Percentiles rank a stretch among this genome's conserved stretches.
Conservation (phyloP, 1,140 invertebrate genomes). For the Drosophila obscura region DNA sequence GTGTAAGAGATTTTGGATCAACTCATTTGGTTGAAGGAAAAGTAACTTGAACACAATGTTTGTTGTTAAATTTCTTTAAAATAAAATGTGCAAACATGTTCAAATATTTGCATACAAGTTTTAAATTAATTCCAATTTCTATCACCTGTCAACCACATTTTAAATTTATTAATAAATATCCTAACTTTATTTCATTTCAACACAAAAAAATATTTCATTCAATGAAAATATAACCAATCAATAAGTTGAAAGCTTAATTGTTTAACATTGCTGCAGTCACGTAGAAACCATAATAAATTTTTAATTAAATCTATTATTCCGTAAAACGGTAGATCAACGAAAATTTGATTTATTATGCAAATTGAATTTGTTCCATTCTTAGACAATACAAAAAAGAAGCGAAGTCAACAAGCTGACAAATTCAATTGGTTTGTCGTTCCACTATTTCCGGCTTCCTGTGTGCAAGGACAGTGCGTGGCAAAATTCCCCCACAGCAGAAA, state of each 20-base stretch:
- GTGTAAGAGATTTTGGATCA: no score
- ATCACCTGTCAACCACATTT: not conserved
- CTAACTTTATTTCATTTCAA: no score
- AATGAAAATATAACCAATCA: not conserved
- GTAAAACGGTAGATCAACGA: slow-evolving; percentile 9
- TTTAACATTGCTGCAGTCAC: slow-evolving; percentile 13
- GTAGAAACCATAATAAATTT: slow-evolving; percentile 20
- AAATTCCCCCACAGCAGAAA: not conserved
- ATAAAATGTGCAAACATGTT: no score
- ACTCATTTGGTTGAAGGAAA: no score
- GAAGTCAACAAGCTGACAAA: slow-evolving; percentile 64
- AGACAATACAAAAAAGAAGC: slow-evolving; percentile 56
- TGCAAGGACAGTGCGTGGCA: not conserved
- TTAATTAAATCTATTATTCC: slow-evolving; percentile 38
- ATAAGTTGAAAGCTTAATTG: slow-evolving; percentile 16
- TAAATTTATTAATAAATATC: not conserved
- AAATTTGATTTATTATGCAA: slow-evolving; percentile 67
- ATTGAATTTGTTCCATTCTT: slow-evolving; percentile 44
- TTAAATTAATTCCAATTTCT: no score
- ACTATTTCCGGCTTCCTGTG: not conserved
- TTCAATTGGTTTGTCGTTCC: slow-evolving; percentile 1
- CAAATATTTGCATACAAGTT: no score
- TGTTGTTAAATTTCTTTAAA: no score
- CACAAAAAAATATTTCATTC: not conserved
- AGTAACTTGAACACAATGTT: no score